phyloP scores from a whole-genome alignment of 2,113 vertebrate genomes.

The Laterallus jamaicensis region DNA sequence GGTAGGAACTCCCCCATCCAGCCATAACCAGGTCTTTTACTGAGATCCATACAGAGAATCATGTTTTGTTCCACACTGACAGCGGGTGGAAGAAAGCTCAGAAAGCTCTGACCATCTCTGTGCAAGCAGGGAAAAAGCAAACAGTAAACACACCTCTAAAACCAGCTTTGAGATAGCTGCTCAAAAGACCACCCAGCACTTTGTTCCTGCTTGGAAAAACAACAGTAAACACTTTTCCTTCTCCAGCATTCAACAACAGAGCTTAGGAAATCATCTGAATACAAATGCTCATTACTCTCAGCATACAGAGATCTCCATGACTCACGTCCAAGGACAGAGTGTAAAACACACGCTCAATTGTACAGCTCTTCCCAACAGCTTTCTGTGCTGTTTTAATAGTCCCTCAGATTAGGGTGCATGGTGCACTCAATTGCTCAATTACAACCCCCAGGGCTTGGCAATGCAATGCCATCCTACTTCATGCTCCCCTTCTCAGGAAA shows the following conservation, averaged over 20 bases:
- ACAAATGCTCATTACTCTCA: conserved; percentile 2
- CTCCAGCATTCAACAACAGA: not conserved
- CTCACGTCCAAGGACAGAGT: conserved; percentile 1
- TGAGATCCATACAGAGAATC: not conserved
- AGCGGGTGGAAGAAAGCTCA: not conserved
- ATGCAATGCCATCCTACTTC: not conserved
- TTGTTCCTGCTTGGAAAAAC: conserved; percentile 11
- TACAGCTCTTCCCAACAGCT: not conserved
- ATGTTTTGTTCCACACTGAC: not conserved
- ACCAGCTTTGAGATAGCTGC: not conserved
- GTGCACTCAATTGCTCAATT: not conserved
- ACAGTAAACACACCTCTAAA: not conserved
- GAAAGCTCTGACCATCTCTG: not conserved
- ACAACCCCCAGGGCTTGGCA: not conserved
- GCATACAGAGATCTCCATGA: not conserved
- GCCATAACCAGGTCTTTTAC: not conserved
- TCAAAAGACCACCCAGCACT: not conserved
- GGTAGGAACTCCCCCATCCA: not conserved
- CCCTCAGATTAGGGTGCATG: not conserved
- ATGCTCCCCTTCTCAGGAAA: not conserved
- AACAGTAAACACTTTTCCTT: not conserved
- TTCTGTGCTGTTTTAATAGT: not conserved
- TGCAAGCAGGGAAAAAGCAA: not conserved
- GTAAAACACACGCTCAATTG: not conserved
- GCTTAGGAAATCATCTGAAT: conserved; percentile 25